These are phyloP conservation scores for Onthophagus taurus DNA, from an alignment of 1,140 invertebrate genomes.

Conservation along the genomic window DNA sequence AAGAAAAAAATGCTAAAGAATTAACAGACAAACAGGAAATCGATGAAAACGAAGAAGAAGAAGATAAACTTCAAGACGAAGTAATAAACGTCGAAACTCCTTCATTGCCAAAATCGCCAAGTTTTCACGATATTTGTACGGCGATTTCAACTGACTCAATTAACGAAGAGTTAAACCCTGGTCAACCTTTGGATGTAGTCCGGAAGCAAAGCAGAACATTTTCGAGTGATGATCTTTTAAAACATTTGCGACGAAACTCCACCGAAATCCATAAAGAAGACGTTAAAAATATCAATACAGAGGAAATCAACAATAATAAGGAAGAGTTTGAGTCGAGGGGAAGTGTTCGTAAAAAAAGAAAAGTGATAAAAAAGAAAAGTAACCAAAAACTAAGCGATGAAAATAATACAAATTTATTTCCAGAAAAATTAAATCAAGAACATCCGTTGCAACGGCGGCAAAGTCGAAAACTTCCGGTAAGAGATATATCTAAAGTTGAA, in stretches of 20 bases:
- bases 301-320: slow-evolving; percentile 34
- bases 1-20: slow-evolving; percentile 13
- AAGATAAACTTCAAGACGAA: slow-evolving; percentile 26
- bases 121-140: slow-evolving; percentile 44
- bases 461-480: neutral
- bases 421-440: too few species aligned
- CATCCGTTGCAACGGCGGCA: slow-evolving; percentile 20
- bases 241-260: slow-evolving; percentile 39
- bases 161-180: slow-evolving; percentile 44
- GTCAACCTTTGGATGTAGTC: slow-evolving; percentile 33
- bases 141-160: slow-evolving; percentile 43
- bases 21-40: slow-evolving; percentile 13
- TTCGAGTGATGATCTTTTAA: slow-evolving; percentile 30
- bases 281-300: slow-evolving; percentile 41
- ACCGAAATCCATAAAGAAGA: slow-evolving; percentile 44
- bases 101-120: slow-evolving; percentile 35
- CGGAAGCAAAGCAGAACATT: slow-evolving; percentile 30
- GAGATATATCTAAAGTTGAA: slow-evolving; percentile 33
- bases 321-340: slow-evolving; percentile 20
- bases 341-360: slow-evolving; percentile 27
- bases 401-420: neutral
- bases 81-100: slow-evolving; percentile 32
- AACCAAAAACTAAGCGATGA: slow-evolving; percentile 16
- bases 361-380: slow-evolving; percentile 26
- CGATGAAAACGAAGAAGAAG: slow-evolving; percentile 9